These are phyloP conservation scores for Hypsibius dujardini DNA, from an alignment of 1,140 invertebrate species.

Conservation along the genomic window DNA sequence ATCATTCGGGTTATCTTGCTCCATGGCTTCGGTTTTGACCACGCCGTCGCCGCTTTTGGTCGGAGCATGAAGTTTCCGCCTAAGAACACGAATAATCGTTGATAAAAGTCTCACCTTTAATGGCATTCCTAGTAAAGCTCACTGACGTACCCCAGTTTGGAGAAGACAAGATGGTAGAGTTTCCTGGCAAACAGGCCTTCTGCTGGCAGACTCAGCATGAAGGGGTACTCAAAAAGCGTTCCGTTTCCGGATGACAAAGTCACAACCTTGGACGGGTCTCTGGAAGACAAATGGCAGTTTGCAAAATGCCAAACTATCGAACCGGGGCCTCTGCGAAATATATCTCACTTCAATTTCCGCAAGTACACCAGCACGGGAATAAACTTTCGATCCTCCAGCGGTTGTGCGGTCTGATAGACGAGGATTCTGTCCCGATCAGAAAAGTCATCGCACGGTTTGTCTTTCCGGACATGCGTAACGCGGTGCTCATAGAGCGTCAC, in stretches of 20 bases:
- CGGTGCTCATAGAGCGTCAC: too few species aligned
- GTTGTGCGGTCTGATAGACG: neutral
- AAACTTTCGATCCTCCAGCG: neutral
- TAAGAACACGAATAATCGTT: neutral
- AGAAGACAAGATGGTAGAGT: conserved; percentile 19
- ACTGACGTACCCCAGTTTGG: neutral
- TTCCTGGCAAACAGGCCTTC: conserved; percentile 16
- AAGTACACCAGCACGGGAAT: neutral
- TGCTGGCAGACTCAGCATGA: neutral
- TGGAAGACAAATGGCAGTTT: too few species aligned
- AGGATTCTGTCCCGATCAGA: neutral
- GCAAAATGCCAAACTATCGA: too few species aligned
- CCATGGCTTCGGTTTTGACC: too few species aligned
- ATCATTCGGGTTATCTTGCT: too few species aligned
- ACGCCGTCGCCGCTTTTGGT: too few species aligned
- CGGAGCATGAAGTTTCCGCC: neutral
- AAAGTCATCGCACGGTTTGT: neutral
- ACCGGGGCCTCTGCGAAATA: too few species aligned
- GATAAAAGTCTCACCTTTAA: too few species aligned
- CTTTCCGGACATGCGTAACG: too few species aligned
- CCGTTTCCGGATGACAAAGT: neutral
- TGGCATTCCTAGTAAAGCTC: too few species aligned
- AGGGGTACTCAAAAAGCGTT: neutral
- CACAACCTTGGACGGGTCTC: neutral
- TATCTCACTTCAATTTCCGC: neutral